These are phyloP conservation scores for Drosophila arawakana DNA, from an alignment of 1,140 invertebrate genomes.

Conservation along the genomic window DNA sequence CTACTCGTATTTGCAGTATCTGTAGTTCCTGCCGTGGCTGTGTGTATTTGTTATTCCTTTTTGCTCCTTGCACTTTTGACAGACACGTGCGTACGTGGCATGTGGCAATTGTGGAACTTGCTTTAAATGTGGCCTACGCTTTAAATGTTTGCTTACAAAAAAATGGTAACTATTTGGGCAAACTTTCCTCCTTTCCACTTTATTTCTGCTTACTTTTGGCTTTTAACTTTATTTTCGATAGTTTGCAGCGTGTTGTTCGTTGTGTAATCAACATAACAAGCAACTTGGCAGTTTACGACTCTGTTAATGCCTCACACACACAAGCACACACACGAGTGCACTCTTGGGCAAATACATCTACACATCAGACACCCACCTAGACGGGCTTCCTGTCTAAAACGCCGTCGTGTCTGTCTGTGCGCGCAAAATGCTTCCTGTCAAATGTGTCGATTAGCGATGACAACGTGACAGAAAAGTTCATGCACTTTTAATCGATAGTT, in stretches of 20 bases:
- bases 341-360: constrained; percentile 5
- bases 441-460: constrained; percentile 43
- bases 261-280: constrained; percentile 82
- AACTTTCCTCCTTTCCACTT: no score
- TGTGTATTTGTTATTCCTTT: constrained; percentile 16
- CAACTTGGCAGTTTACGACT: constrained; percentile 79
- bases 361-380: constrained; percentile 61
- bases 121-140: constrained; percentile 36
- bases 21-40: constrained; percentile 27
- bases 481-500: constrained; percentile 1
- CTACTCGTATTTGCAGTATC: constrained; percentile 34
- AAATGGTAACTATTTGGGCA: no score
- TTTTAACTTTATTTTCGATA: constrained; percentile 59
- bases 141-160: no score
- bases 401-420: constrained; percentile 56
- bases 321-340: constrained; percentile 17
- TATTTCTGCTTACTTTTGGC: no score
- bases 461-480: neutral
- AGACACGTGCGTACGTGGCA: constrained; percentile 53
- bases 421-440: constrained; percentile 73
- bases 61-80: constrained; percentile 27
- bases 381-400: constrained; percentile 74
- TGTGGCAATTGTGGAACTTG: constrained; percentile 62
- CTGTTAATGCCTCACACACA: constrained; percentile 70
- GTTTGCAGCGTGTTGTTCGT: constrained; percentile 28